These are phyloP conservation scores for Hippocampus guttulatus DNA, from an alignment of 2,113 vertebrate species.

Conservation along the genomic window DNA sequence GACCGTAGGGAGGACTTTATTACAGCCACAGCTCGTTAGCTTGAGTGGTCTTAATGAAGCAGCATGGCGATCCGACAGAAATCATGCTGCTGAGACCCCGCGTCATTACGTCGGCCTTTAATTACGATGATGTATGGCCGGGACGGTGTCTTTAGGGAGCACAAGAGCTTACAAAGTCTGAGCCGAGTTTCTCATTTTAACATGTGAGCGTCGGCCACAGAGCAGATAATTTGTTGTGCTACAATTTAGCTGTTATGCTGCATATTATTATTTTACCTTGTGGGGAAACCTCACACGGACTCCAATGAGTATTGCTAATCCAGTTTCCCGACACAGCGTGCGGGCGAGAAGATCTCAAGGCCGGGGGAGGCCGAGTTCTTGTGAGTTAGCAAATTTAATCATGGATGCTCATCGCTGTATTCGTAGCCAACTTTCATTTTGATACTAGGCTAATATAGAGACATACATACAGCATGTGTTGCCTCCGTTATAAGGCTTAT, in stretches of 20 bases:
- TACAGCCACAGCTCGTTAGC: slow-evolving; percentile 99
- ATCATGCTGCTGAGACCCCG: slow-evolving; percentile 99
- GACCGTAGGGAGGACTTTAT: slow-evolving; percentile 98
- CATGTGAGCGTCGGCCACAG: not conserved
- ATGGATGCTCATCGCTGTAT: too few species aligned
- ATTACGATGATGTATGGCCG: slow-evolving; percentile 98
- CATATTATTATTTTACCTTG: not conserved
- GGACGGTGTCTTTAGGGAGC: slow-evolving; percentile 50
- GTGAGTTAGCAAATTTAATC: slow-evolving; percentile 21
- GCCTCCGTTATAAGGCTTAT: too few species aligned
- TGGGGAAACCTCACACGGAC: not conserved
- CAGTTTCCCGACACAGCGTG: slow-evolving; percentile 36
- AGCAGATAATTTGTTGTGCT: not conserved
- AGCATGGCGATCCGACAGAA: slow-evolving; percentile 99
- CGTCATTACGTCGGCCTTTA: slow-evolving; percentile 99
- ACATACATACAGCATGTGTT: too few species aligned
- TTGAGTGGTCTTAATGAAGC: slow-evolving; percentile 99
- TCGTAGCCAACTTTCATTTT: too few species aligned
- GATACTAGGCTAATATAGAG: too few species aligned
- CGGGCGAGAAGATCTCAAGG: slow-evolving; percentile 25
- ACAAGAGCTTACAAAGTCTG: slow-evolving; percentile 81
- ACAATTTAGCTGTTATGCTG: not conserved
- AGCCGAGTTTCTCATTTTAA: slow-evolving; percentile 55
- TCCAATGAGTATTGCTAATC: slow-evolving; percentile 19
- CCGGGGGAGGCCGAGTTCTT: slow-evolving; percentile 31